Evolutionary conservation across 2,888 invertebrate genomes (phyloP), one percentile per base, ranked within the genome.

Genomic region (Mamestra brassicae): DNA sequence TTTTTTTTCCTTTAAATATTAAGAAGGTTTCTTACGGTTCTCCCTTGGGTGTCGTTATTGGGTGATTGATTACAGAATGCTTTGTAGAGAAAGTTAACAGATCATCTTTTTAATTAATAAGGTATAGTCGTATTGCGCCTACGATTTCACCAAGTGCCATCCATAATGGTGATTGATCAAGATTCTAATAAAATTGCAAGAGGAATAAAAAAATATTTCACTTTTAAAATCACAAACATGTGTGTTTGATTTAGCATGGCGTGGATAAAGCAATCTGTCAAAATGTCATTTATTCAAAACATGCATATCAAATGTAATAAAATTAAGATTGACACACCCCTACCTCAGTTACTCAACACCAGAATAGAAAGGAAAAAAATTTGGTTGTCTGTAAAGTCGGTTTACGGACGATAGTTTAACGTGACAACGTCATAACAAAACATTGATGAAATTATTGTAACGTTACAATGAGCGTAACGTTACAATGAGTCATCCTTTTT

Each of bases 241-340:
- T 0, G 15, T n/a, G 10, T 34, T 38, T 55, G 38, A 55, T 62
- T 61, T 38, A 61, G 61, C 34, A 50, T 26, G n/a, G 6, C 11
- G 52, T 60, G n/a, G 50, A 15, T 64, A 60, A 70, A 64, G 55
- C 57, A 67, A 61, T 71, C 58, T 5, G n/a, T 75, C 65, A 72
- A 62, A 63, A 55, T 65, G 45, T 62, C 68, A 54, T 69, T 52
- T 54, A 38, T 71, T 60, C 70, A 55, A 67, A 75, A 76, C 17
- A 70, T 34, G 34, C 42, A 17, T 26, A 65, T 61, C 11, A 34
- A 36, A 65, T 62, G 6, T 36, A 45, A n/a, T 55, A 64, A 57
- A 69, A 80, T 67, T 45, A 71, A 80, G 76, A 80, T 67, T 80
- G 81, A 76, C 76, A 60, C 66, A 42, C 80, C 74, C 80, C 58